Conservation (phyloP, 53 echinoderm and acorn worm genomes). For the Arbacia lixula region DNA sequence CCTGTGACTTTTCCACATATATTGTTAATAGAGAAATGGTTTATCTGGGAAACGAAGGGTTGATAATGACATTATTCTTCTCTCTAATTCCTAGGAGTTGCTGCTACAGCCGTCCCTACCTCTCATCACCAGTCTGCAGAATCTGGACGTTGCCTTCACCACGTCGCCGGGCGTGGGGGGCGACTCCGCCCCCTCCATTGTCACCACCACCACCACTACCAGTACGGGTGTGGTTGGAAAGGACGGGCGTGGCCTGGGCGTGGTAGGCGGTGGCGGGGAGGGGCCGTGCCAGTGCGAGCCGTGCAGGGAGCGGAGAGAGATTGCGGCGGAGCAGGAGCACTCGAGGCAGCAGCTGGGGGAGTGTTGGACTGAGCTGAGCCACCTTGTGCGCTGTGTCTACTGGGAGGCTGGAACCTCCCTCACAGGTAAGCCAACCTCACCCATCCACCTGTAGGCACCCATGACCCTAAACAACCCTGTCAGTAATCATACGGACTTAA, state of each 20-base stretch:
- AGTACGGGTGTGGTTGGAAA: slow-evolving; percentile 13
- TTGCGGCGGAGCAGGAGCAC: slow-evolving; percentile 93
- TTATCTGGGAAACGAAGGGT: too few species aligned
- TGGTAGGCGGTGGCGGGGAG: slow-evolving; percentile 58
- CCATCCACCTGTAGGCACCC: neutral
- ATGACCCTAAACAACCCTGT: too few species aligned
- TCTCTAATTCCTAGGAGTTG: slow-evolving; percentile 71
- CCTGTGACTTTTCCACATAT: too few species aligned
- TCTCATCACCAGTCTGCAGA: slow-evolving; percentile 70
- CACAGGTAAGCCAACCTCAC: slow-evolving; percentile 70
- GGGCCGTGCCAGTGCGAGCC: slow-evolving; percentile 88
- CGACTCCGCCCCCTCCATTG: slow-evolving; percentile 13
- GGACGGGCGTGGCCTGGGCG: slow-evolving; percentile 50
- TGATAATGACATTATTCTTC: neutral
- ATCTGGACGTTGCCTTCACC: slow-evolving; percentile 75
- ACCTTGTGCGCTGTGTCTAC: slow-evolving; percentile 94
- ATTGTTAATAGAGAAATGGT: too few species aligned
- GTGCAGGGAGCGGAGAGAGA: slow-evolving; percentile 84
- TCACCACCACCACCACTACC: slow-evolving; percentile 7
- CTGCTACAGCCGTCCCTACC: slow-evolving; percentile 73
- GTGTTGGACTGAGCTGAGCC: slow-evolving; percentile 95
- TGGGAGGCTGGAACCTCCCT: slow-evolving; percentile 98
- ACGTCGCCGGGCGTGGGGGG: slow-evolving; percentile 48
- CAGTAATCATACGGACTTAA: too few species aligned
- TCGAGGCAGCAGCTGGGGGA: slow-evolving; percentile 88